Conservation (phyloP, 1,140 invertebrate genomes). For the Saccostrea cuccullata region DNA sequence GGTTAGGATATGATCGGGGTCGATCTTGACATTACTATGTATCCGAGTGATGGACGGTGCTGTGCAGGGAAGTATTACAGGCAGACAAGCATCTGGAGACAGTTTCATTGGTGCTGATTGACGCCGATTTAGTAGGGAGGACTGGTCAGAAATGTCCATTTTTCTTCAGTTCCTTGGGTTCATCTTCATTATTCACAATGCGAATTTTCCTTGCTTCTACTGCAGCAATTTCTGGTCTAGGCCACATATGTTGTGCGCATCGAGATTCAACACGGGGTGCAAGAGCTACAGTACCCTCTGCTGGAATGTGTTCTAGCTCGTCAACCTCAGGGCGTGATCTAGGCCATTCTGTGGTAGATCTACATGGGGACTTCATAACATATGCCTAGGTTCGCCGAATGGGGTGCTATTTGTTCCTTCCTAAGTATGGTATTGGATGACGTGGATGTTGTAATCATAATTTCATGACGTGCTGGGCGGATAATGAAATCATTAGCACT, state of each 20-base stretch:
- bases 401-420: background rate
- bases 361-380: background rate
- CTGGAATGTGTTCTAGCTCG: background rate
- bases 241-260: background rate
- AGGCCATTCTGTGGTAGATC: background rate
- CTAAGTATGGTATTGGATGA: background rate
- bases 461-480: conserved; percentile 15
- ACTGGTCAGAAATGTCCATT: too few relatives aligned
- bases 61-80: background rate
- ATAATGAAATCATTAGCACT: background rate
- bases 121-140: background rate
- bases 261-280: background rate
- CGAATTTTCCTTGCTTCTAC: conserved; percentile 30
- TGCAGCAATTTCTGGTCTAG: background rate
- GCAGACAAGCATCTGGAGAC: background rate
- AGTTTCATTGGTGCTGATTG: background rate
- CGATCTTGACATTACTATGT: too few relatives aligned
- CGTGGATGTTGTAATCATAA: conserved; percentile 24
- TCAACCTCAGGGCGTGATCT: background rate
- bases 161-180: too few relatives aligned
- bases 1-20: background rate
- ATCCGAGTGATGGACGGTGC: too few relatives aligned
- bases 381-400: background rate
- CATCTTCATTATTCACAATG: background rate
- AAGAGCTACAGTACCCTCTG: conserved; percentile 9